phyloP scores from a whole-genome alignment of 1,140 invertebrate species.

The Orchestia grillus region DNA sequence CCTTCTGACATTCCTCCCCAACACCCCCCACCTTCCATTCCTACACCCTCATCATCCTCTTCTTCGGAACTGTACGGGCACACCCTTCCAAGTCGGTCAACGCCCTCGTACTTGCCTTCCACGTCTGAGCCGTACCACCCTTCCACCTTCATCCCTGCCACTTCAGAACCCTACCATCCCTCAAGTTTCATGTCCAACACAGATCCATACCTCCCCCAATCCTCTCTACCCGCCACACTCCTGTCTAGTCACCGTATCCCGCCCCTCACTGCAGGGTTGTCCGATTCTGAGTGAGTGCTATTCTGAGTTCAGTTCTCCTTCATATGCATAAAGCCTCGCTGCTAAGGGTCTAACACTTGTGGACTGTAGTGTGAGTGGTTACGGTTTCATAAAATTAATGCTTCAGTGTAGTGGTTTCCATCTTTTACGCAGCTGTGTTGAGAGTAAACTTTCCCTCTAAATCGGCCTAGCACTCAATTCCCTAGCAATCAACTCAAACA shows the following conservation, averaged over 20 bases:
- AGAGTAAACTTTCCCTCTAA: neutral
- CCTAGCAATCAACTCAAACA: neutral
- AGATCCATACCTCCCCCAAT: neutral
- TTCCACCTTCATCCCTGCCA: neutral
- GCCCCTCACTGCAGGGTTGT: constrained; percentile 32
- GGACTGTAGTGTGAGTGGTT: neutral
- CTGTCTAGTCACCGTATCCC: constrained; percentile 37
- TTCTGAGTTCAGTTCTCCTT: neutral
- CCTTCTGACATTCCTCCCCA: constrained; percentile 64
- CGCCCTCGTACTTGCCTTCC: neutral
- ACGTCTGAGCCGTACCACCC: neutral
- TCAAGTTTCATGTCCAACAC: neutral
- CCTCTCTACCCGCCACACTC: neutral
- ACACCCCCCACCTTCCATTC: constrained; percentile 63
- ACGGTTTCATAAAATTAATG: neutral
- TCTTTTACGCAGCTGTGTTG: neutral
- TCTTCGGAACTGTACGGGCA: constrained; percentile 54
- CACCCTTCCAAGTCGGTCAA: neutral
- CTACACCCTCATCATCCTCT: constrained; percentile 55
- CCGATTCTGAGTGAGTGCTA: constrained; percentile 45
- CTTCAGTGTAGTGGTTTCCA: neutral
- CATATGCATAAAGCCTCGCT: neutral
- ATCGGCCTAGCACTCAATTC: neutral
- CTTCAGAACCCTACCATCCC: neutral
- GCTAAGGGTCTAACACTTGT: neutral